These are phyloP conservation scores for Epizoanthus scotinus DNA, from an alignment of 92 coral and sea anemone genomes.

Conservation along the genomic window DNA sequence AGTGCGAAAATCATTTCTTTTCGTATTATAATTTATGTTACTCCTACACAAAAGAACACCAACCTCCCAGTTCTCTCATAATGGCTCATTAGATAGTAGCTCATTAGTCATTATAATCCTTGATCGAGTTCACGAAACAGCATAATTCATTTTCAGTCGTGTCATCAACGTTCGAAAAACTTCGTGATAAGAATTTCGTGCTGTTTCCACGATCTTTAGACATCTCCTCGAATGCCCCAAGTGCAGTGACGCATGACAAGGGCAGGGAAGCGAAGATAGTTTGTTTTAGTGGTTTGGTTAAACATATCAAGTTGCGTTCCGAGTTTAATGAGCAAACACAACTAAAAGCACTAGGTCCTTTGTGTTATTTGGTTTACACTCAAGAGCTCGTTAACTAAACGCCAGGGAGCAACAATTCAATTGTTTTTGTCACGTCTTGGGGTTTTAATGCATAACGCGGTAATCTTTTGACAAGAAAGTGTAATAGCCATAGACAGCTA, in stretches of 20 bases:
- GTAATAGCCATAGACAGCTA: not conserved
- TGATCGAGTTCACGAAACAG: constrained; percentile 14
- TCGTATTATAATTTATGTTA: constrained; percentile 23
- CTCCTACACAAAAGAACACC: constrained; percentile 2
- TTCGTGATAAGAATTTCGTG: not conserved
- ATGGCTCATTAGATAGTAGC: constrained; percentile 12
- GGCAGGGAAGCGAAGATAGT: constrained; percentile 12
- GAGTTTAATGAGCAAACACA: constrained; percentile 7
- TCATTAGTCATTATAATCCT: constrained; percentile 30
- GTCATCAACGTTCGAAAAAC: not conserved
- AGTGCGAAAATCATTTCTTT: not conserved
- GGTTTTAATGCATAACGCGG: not conserved
- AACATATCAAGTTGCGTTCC: not conserved
- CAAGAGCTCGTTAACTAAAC: constrained; percentile 27
- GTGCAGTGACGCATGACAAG: not conserved
- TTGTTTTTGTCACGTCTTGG: not conserved
- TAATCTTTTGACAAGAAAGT: constrained; percentile 6
- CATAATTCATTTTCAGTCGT: not conserved
- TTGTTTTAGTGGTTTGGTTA: constrained; percentile 12
- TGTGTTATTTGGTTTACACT: constrained; percentile 39
- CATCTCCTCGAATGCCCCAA: not conserved
- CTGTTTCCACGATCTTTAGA: no score
- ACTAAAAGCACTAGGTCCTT: constrained; percentile 29
- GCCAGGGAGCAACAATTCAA: not conserved
- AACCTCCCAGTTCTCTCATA: constrained; percentile 13